Percentiles rank a stretch among this genome's conserved stretches.
phyloP scores from a whole-genome alignment of 2,888 invertebrate genomes.

The Calliopum simillimum region DNA sequence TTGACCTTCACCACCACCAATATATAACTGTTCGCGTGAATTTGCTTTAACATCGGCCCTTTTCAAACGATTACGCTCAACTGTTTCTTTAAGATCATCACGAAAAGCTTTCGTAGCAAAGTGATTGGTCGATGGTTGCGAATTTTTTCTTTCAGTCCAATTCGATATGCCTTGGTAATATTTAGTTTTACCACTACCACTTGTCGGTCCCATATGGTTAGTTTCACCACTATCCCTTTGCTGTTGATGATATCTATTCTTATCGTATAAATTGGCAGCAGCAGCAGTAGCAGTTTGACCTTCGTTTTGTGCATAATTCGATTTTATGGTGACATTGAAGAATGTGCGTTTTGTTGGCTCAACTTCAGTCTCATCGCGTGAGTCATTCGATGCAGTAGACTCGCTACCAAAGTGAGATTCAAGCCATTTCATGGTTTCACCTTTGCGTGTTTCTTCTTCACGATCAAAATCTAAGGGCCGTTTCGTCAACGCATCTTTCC shows the following conservation, averaged over 20 bases:
- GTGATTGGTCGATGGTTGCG: slow-evolving; percentile 55
- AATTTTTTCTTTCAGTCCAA: slow-evolving; percentile 77
- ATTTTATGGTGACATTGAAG: slow-evolving; percentile 83
- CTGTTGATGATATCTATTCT: slow-evolving; percentile 52
- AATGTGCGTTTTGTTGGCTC: slow-evolving; percentile 78
- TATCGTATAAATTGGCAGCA: slow-evolving; percentile 42
- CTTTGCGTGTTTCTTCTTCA: slow-evolving; percentile 89
- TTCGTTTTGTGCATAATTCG: slow-evolving; percentile 57
- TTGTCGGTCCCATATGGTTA: slow-evolving; percentile 47
- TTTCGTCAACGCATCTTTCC: slow-evolving; percentile 85
- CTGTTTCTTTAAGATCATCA: slow-evolving; percentile 65
- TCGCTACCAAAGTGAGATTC: slow-evolving; percentile 92
- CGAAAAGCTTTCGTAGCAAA: slow-evolving; percentile 66
- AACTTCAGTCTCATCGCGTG: slow-evolving; percentile 68
- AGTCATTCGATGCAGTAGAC: slow-evolving; percentile 78
- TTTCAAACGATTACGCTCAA: slow-evolving; percentile 63
- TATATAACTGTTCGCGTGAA: slow-evolving; percentile 41
- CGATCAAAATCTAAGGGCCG: slow-evolving; percentile 86
- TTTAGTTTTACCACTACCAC: slow-evolving; percentile 57
- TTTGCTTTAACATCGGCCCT: slow-evolving; percentile 52
- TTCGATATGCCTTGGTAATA: slow-evolving; percentile 83
- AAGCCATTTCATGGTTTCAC: slow-evolving; percentile 91
- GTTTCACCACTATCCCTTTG: slow-evolving; percentile 57
- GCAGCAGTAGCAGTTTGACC: slow-evolving; percentile 33
- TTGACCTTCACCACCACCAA: slow-evolving; percentile 25